Base-by-base conservation (phyloP, 2,888 invertebrate species). In the Drosophila austrosaltans region DNA sequence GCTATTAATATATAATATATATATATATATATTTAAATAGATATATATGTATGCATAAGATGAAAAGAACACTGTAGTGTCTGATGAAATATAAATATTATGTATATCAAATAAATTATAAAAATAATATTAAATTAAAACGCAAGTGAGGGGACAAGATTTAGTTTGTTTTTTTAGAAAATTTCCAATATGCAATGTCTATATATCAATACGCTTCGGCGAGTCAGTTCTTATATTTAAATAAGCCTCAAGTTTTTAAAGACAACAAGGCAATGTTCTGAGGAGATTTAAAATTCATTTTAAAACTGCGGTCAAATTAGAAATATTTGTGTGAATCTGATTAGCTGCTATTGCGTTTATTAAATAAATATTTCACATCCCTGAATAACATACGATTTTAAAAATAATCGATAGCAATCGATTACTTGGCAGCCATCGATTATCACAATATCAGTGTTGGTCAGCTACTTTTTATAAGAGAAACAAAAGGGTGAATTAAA, bases 21-120 rank as follows among this genome's bases (percentile, higher is more conserved):
- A 64, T 32, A 10, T 10, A 40, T 36, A 40, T 40, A 73, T 64
- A 62, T 68, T 39, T 66, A 65, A 16, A 32, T 10, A 40, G 20
- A 40, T 40, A 73, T 64, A 62, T 68, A 42, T 66, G 63, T 42
- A 40, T 48, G 22, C 7, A 3, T 72, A 66, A 69, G 66, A 70
- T 78, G 65, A 57, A 69, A 71, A 72, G 48, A 72, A 84, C 70
- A 74, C 78, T 75, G 72, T 79, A 82, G 81, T 78, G 69, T 83
- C 72, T 69, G 74, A 83, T 69, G 65, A 57, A 62, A 67, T 48
- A 59, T 81, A 76, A 67, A 77, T 66, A 70, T 78, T 67, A 78
- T 77, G 75, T 85, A 85, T 76, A 81, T 76, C 84, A 57, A 83
- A 83, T 82, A 86, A 78, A 84, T 77, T 82, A 83, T 67, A 66